Base-by-base conservation (phyloP, 2,888 invertebrate species). In the Monopis laevigella region DNA sequence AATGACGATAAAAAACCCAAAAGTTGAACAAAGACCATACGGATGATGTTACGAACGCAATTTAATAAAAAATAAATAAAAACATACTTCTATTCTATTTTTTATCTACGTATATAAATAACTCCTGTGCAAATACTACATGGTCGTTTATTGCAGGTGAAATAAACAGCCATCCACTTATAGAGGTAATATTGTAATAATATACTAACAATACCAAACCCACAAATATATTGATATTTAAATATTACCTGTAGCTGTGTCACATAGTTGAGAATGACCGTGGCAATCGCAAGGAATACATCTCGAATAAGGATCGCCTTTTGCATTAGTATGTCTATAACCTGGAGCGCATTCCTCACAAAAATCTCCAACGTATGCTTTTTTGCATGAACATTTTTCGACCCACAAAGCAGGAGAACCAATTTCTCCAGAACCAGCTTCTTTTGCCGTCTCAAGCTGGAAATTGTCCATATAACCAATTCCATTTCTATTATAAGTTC, bases 231-330 rank as follows among this genome's bases (percentile, higher is more conserved):
- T n/a, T n/a, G 24, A 10, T 24, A 24, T 10, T 24, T 24, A 10
- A 24, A 24, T 24, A 60, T 55, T 47, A 84, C 93, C 96, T 32
- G 95, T 93, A 59, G 96, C 95, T 1, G 94, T 89, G 54, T 99
- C 98, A 67, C 99, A 99, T 53, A 93, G 92, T 45, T 93, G 93
- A 0, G 98, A 96, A 62, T 99, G 99, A 0, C 92, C 90, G 58
- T 99, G 95, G 59, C 99, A 99, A 59, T 97, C 93, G 63, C 99
- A 99, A 5, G 95, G 94, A 24, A 98, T 91, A 62, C 99, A 99
- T 2, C 88, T 87, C 48, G 94, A 92, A 61, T 97, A 96, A 0
- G 96, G 92, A 2, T 98, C 98, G 0, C 97, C 96, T 49, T 89
- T 88, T 0, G 93, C 89, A 0, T 94, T 93, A 49, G 93, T 93